Conservation (phyloP, 2,113 vertebrate genomes). For the Phalacrocorax brasilianus region DNA sequence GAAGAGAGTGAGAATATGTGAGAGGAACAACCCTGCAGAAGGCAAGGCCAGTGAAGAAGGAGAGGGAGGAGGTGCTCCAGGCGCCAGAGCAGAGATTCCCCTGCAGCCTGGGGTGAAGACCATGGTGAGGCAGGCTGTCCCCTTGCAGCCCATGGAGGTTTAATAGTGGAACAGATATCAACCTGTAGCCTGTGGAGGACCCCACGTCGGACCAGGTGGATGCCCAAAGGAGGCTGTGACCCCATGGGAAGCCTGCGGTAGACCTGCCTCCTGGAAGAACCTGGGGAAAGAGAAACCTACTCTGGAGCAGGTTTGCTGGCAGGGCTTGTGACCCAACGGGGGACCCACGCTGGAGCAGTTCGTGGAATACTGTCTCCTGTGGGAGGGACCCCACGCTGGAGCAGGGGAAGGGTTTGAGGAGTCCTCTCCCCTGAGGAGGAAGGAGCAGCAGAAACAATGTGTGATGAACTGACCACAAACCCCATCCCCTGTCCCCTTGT, state of each 20-base stretch:
- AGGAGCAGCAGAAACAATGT: background rate
- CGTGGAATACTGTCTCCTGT: background rate
- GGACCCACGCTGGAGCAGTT: background rate
- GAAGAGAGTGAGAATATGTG: background rate
- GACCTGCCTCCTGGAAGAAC: background rate
- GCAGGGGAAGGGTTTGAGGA: background rate
- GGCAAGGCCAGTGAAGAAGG: background rate
- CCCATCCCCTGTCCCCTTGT: background rate
- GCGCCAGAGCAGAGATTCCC: background rate
- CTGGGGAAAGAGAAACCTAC: too few relatives aligned
- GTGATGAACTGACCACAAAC: background rate
- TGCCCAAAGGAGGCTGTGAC: background rate
- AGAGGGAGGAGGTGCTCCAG: background rate
- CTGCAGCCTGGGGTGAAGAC: background rate
- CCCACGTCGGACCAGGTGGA: accelerated
- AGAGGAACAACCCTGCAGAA: background rate
- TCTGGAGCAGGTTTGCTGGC: too few relatives aligned
- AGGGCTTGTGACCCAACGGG: too few relatives aligned
- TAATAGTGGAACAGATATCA: background rate
- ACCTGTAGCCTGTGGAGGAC: background rate
- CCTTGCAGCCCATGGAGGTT: too few relatives aligned
- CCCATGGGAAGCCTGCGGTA: accelerated
- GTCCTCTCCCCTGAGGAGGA: too few relatives aligned
- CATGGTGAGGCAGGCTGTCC: too few relatives aligned
- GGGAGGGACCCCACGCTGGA: background rate